Percentiles rank a stretch among this genome's conserved stretches.
Evolutionary conservation across 2,888 invertebrate species (phyloP).

Genomic region (Latheticus oryzae): DNA sequence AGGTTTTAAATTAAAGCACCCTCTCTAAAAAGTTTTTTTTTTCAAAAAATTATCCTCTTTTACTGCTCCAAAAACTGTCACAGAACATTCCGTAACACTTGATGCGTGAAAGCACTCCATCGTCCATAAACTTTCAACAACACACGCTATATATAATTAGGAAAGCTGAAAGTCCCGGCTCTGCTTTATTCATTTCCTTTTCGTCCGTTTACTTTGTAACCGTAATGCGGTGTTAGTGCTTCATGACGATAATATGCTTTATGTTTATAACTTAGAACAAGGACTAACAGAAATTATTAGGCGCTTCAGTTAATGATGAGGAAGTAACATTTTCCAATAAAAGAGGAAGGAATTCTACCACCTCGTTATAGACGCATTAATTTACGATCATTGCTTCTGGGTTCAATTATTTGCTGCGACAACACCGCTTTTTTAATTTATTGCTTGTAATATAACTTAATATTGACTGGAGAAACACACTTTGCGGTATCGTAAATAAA

Average conservation of each 20-base stretch:
- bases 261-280: constrained; percentile 32
- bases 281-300: constrained; percentile 30
- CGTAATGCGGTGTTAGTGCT: constrained; percentile 32
- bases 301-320: constrained; percentile 13
- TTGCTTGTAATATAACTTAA: constrained; percentile 51
- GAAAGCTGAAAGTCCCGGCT: constrained; percentile 7
- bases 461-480: constrained; percentile 53
- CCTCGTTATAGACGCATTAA: constrained; percentile 25
- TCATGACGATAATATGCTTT: constrained; percentile 25
- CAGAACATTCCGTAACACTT: constrained; percentile 12
- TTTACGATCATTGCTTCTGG: constrained; percentile 16
- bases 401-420: constrained; percentile 36
- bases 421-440: constrained; percentile 54
- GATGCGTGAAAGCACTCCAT: constrained; percentile 9
- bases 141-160: constrained; percentile 22
- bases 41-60: too few species aligned
- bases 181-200: constrained; percentile 30
- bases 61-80: constrained; percentile 22
- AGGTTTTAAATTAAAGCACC: too few species aligned
- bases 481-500: constrained; percentile 57
- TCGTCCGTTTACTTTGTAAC: constrained; percentile 29
- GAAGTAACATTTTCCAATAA: too few species aligned
- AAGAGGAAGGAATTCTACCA: constrained; percentile 8
- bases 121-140: constrained; percentile 20
- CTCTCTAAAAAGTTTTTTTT: too few species aligned